Conservation (phyloP, 2,797 vertebrate genomes). For the Microchirus variegatus region DNA sequence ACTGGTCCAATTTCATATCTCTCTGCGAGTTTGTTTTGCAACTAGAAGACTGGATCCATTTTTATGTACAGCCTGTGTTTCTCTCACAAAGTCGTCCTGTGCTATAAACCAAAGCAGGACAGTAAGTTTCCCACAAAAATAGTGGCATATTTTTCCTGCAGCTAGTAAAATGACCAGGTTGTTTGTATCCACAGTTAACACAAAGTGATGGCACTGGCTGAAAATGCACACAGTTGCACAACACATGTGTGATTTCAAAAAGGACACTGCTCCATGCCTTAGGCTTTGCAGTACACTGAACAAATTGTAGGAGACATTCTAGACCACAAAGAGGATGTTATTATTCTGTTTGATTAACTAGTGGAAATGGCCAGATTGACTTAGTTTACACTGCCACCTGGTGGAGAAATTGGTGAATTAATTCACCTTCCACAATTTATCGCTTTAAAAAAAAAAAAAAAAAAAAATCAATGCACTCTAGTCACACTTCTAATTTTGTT, state of each 20-base stretch:
- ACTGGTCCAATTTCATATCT: too few species aligned
- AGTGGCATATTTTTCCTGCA: background rate
- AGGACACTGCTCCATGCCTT: constrained; percentile 3
- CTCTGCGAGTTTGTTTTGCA: too few species aligned
- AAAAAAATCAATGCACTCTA: too few species aligned
- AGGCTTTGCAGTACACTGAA: constrained; percentile 20
- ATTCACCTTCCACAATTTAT: background rate
- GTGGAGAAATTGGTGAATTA: constrained; percentile 25
- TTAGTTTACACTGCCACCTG: constrained; percentile 59
- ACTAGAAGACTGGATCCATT: too few species aligned
- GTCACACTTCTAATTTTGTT: too few species aligned
- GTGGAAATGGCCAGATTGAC: constrained; percentile 2
- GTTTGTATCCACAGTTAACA: constrained; percentile 4
- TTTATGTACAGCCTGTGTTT: too few species aligned
- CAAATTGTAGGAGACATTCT: constrained; percentile 46
- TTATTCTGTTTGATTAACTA: constrained; percentile 36
- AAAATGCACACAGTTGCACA: constrained; percentile 7
- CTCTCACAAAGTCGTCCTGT: too few species aligned
- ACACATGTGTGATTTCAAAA: constrained; percentile 20
- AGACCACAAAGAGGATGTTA: constrained; percentile 28
- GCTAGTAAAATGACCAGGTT: background rate
- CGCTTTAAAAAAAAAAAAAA: too few species aligned
- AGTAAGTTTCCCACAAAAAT: too few species aligned
- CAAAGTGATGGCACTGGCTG: constrained; percentile 7
- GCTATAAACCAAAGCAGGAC: too few species aligned